Percentiles rank a stretch among this genome's conserved stretches.
phyloP scores from a whole-genome alignment of 1,140 invertebrate species.

The Drepana arcuata region DNA sequence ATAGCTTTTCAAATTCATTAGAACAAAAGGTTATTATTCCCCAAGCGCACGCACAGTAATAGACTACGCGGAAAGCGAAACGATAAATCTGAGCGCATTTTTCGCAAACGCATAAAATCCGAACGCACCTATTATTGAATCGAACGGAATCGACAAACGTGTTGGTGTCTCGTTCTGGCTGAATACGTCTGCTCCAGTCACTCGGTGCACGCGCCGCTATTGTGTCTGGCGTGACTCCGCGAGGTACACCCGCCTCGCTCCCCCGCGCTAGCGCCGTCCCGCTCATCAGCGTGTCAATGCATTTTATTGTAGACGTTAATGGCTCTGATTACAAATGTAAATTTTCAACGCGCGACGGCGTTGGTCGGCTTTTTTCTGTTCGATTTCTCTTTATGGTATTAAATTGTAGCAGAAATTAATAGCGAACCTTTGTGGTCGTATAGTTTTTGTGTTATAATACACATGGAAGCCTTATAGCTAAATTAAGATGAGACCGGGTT shows the following conservation, averaged over 20 bases:
- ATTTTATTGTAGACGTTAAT: constrained; percentile 70
- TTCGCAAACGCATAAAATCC: constrained; percentile 66
- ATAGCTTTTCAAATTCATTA: too few relatives aligned
- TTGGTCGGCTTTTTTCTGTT: constrained; percentile 63
- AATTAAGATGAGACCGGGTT: too few relatives aligned
- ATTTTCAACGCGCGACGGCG: constrained; percentile 65
- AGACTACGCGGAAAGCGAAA: constrained; percentile 55
- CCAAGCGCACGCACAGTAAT: constrained; percentile 36
- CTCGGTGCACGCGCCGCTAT: constrained; percentile 55
- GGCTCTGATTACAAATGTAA: constrained; percentile 70
- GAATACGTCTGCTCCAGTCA: constrained; percentile 36
- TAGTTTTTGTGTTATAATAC: too few relatives aligned
- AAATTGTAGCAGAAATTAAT: constrained; percentile 61
- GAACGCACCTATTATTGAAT: constrained; percentile 61
- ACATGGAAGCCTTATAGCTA: too few relatives aligned
- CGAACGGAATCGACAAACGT: constrained; percentile 21
- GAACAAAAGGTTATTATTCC: too few relatives aligned
- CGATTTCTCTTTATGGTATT: constrained; percentile 63
- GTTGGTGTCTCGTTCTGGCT: constrained; percentile 27
- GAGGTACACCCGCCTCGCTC: constrained; percentile 34
- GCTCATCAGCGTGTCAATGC: constrained; percentile 57
- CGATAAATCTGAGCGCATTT: constrained; percentile 62
- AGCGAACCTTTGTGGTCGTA: constrained; percentile 33
- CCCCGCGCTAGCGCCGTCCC: constrained; percentile 41
- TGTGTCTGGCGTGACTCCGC: constrained; percentile 42